These are phyloP conservation scores for Tribolium castaneum DNA, from an alignment of 1,140 invertebrate genomes.

Conservation along the genomic window DNA sequence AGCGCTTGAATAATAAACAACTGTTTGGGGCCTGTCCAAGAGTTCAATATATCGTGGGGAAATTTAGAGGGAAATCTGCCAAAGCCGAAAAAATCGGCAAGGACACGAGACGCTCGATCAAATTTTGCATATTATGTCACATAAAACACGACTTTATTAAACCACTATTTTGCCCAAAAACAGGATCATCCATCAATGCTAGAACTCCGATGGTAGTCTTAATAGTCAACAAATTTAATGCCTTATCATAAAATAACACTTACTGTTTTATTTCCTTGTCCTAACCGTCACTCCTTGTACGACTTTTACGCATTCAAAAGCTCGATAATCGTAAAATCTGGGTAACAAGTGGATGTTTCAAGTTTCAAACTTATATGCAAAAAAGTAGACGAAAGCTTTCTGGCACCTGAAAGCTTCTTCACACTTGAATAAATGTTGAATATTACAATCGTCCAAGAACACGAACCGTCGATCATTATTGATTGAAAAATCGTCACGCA, in stretches of 20 bases:
- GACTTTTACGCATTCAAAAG: neutral
- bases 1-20: neutral
- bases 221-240: neutral
- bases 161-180: neutral
- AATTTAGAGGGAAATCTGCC: neutral
- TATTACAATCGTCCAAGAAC: slow-evolving; percentile 11
- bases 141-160: neutral
- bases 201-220: too few species aligned
- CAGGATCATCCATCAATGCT: too few species aligned
- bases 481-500: slow-evolving; percentile 11
- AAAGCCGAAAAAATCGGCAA: neutral
- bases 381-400: neutral
- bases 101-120: neutral
- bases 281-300: neutral
- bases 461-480: slow-evolving; percentile 15
- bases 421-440: slow-evolving; percentile 23
- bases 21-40: neutral
- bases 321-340: neutral
- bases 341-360: neutral
- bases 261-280: neutral
- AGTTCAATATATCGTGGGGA: neutral
- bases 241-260: neutral
- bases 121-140: neutral
- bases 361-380: too few species aligned
- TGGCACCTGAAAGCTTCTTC: neutral